A percentile compares a stretch with the other conserved stretches of the same genome.
Conservation (phyloP, 2,113 vertebrate genomes). For the Hippocampus comes region DNA sequence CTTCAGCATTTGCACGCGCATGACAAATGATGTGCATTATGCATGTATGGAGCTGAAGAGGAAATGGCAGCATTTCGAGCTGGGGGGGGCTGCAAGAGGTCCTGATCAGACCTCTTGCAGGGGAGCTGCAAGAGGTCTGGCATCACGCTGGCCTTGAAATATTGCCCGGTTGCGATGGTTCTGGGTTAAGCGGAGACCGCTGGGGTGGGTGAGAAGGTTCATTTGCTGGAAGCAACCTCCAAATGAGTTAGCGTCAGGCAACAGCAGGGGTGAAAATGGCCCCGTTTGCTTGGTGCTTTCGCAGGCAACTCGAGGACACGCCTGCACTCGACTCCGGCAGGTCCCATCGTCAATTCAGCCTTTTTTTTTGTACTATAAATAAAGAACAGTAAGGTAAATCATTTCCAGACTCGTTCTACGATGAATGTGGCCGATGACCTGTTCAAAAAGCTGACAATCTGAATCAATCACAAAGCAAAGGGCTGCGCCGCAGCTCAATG, state of each 20-base stretch:
- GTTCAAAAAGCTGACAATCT: neutral
- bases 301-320: neutral
- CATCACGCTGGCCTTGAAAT: conserved; percentile 15
- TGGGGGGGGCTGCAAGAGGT: neutral
- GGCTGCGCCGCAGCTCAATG: neutral
- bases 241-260: conserved; percentile 18
- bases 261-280: conserved; percentile 18
- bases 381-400: no score
- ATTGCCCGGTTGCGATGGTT: conserved; percentile 4
- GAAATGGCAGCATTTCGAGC: conserved; percentile 17
- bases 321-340: neutral
- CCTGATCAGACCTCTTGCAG: neutral
- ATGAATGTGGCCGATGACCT: no score
- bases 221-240: conserved; percentile 26
- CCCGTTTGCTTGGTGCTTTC: neutral
- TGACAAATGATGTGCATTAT: conserved; percentile 39
- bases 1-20: conserved; percentile 39
- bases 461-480: neutral
- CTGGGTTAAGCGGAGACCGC: conserved; percentile 13
- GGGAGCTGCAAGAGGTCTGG: neutral
- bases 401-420: neutral
- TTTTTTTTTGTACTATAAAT: no score
- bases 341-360: conserved; percentile 16
- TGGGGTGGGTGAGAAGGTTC: conserved; percentile 11
- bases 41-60: conserved; percentile 6